Conservation (phyloP, 2,888 invertebrate species). For the Ceramica pisi region DNA sequence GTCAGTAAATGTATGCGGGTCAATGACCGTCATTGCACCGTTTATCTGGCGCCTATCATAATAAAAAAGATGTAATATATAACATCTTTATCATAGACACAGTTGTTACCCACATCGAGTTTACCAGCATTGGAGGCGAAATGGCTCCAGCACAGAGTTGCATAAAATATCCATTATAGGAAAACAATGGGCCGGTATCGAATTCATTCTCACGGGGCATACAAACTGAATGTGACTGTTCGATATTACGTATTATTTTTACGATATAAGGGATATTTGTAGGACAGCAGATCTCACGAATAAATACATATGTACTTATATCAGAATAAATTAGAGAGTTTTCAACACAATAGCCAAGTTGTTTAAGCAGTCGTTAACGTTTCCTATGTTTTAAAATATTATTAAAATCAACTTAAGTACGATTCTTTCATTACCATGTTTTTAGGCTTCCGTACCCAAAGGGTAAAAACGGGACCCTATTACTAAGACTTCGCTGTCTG, state of each 20-base stretch:
- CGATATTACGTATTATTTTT: constrained; percentile 47
- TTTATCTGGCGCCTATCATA: neutral
- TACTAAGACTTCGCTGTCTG: no score
- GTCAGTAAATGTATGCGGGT: no score
- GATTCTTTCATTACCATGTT: no score
- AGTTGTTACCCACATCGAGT: constrained; percentile 32
- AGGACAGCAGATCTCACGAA: neutral
- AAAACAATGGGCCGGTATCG: constrained; percentile 64
- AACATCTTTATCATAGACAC: constrained; percentile 17
- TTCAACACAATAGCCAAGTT: neutral
- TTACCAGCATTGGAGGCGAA: constrained; percentile 20
- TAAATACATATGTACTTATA: neutral
- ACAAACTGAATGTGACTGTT: constrained; percentile 54
- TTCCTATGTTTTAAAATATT: no score
- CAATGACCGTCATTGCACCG: no score
- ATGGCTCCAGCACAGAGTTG: constrained; percentile 65
- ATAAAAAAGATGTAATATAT: neutral
- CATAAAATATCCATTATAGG: constrained; percentile 72
- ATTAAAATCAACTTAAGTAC: no score
- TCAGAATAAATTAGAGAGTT: neutral
- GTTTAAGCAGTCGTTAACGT: neutral
- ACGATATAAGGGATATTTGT: constrained; percentile 16
- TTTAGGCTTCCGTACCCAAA: no score
- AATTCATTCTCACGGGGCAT: constrained; percentile 56
- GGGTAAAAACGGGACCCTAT: no score